These are phyloP conservation scores for Drosophila koepferae DNA, from an alignment of 2,888 invertebrate species.

Conservation along the genomic window DNA sequence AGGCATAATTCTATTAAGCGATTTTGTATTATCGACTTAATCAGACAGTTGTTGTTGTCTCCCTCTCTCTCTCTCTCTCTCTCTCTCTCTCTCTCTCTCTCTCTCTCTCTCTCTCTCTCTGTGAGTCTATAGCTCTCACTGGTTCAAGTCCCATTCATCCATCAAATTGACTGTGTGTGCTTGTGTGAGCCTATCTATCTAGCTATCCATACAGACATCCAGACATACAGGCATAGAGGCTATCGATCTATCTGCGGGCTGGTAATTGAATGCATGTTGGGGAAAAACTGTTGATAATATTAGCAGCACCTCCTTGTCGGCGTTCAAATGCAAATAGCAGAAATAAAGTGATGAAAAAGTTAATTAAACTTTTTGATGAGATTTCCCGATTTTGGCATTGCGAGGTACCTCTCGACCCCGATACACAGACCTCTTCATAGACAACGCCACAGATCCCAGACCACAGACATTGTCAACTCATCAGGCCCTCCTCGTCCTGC, in stretches of 20 bases:
- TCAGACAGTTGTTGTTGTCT: not conserved
- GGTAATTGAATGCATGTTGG: constrained; percentile 72
- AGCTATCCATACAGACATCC: constrained; percentile 8
- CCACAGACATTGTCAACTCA: not conserved
- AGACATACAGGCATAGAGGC: not conserved
- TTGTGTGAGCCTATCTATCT: constrained; percentile 9
- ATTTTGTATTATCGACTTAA: constrained; percentile 64
- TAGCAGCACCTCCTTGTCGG: constrained; percentile 45
- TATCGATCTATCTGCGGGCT: constrained; percentile 15
- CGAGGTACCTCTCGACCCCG: not conserved
- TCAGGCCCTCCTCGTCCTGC: not conserved
- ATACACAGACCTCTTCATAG: not conserved
- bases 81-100: not conserved
- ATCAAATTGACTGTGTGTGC: constrained; percentile 26
- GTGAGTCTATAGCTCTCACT: not conserved
- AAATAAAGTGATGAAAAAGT: constrained; percentile 80
- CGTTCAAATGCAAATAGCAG: constrained; percentile 64
- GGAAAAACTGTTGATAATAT: constrained; percentile 37
- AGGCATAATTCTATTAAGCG: constrained; percentile 70
- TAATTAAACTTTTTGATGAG: constrained; percentile 82
- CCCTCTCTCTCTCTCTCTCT: not conserved
- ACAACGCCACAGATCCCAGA: constrained; percentile 3
- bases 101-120: not conserved
- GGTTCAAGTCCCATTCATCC: constrained; percentile 20
- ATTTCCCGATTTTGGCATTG: constrained; percentile 71